Evolutionary conservation across 2,797 vertebrate species (phyloP).

Genomic region (Rhabdomys pumilio): DNA sequence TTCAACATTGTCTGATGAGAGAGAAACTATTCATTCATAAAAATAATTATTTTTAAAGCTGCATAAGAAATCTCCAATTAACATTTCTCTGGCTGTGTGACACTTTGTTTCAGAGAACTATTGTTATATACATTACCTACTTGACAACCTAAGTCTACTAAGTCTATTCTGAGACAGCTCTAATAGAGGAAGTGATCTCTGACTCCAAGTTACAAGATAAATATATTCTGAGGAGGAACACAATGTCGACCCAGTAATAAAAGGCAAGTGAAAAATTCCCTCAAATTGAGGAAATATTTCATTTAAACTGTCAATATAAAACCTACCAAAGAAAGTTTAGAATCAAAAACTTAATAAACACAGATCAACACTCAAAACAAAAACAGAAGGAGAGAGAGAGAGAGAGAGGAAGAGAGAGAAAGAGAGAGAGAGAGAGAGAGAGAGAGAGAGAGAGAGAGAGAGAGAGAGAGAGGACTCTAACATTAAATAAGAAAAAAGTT

Average conservation of each 20-base stretch:
- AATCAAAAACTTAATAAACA: slow-evolving; percentile 75
- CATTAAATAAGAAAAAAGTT: neutral
- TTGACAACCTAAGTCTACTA: slow-evolving; percentile 77
- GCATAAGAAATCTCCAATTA: slow-evolving; percentile 40
- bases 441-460: neutral
- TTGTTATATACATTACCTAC: slow-evolving; percentile 75
- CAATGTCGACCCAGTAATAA: slow-evolving; percentile 66
- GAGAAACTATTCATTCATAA: neutral
- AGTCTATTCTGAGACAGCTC: slow-evolving; percentile 60
- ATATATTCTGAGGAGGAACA: slow-evolving; percentile 75
- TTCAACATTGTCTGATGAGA: neutral
- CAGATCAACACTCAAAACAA: neutral
- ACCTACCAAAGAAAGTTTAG: slow-evolving; percentile 82
- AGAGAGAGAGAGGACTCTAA: neutral
- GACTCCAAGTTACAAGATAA: slow-evolving; percentile 79
- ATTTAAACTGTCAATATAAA: slow-evolving; percentile 87
- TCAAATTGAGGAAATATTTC: slow-evolving; percentile 80
- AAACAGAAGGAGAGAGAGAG: neutral
- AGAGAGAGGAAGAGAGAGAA: neutral
- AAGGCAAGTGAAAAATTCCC: slow-evolving; percentile 48
- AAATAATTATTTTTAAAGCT: neutral
- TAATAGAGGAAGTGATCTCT: slow-evolving; percentile 83
- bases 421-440: neutral
- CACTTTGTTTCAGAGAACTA: slow-evolving; percentile 63
- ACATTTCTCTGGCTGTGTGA: slow-evolving; percentile 76